Evolutionary conservation across 2,888 invertebrate species (phyloP).

Genomic region (Arge pagana): DNA sequence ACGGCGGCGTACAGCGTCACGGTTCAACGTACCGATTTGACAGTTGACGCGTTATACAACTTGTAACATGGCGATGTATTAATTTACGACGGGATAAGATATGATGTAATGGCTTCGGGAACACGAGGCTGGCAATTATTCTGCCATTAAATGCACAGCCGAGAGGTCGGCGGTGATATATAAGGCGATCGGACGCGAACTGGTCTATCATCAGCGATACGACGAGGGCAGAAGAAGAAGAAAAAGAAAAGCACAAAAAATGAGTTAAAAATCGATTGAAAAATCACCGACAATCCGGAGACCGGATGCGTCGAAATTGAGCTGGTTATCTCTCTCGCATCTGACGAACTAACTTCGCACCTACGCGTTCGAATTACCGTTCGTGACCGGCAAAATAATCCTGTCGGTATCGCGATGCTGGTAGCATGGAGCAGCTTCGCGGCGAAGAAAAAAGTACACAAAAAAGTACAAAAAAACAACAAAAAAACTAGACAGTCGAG

Average conservation of each 20-base stretch:
- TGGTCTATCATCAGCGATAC: constrained; percentile 29
- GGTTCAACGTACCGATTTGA: not conserved
- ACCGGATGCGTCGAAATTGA: not conserved
- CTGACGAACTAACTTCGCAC: too few species aligned
- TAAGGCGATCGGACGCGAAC: constrained; percentile 27
- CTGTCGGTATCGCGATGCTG: too few species aligned
- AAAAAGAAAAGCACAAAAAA: constrained; percentile 8
- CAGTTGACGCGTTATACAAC: not conserved
- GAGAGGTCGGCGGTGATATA: constrained; percentile 27
- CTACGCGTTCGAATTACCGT: too few species aligned
- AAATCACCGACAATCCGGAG: not conserved
- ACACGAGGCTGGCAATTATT: constrained; percentile 2
- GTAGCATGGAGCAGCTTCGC: too few species aligned
- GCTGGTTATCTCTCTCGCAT: too few species aligned
- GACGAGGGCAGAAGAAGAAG: constrained; percentile 23
- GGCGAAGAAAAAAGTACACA: too few species aligned
- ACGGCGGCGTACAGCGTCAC: too few species aligned
- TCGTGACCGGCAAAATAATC: too few species aligned
- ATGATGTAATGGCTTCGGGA: constrained; percentile 7
- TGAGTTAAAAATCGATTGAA: not conserved
- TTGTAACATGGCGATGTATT: not conserved
- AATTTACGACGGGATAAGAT: not conserved
- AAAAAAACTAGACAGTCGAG: too few species aligned
- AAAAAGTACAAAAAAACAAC: too few species aligned
- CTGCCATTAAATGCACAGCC: constrained; percentile 22